These are phyloP conservation scores for Dolichallabes microphthalmus DNA, from an alignment of 2,113 vertebrate species.

Conservation along the genomic window DNA sequence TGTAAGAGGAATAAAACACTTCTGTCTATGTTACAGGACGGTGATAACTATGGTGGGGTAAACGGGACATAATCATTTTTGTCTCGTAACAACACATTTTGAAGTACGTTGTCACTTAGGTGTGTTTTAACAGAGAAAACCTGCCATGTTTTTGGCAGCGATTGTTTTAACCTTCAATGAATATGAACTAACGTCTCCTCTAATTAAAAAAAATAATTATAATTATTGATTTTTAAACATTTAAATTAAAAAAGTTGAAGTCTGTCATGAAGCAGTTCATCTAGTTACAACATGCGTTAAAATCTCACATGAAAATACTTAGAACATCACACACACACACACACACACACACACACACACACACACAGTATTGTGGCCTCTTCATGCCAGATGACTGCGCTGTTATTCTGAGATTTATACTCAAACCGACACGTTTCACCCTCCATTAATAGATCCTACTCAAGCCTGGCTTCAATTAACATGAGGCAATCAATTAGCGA, in stretches of 20 bases:
- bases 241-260: no score
- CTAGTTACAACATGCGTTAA: not conserved
- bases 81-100: no score
- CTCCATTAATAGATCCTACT: conserved; percentile 71
- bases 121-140: not conserved
- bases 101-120: not conserved
- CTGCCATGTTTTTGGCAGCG: not conserved
- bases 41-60: not conserved
- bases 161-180: not conserved
- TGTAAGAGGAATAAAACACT: not conserved
- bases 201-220: not conserved
- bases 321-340: not conserved
- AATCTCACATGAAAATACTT: not conserved
- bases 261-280: not conserved
- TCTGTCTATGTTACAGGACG: not conserved
- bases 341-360: conserved; percentile 22
- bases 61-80: not conserved
- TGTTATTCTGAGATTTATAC: conserved; percentile 60
- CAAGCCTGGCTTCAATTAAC: conserved; percentile 69
- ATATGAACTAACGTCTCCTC: not conserved
- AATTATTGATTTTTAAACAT: not conserved
- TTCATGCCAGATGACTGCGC: conserved; percentile 55
- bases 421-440: conserved; percentile 60
- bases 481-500: conserved; percentile 70
- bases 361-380: conserved; percentile 51